Base-by-base conservation (phyloP, 2,888 invertebrate species). In the Thera obeliscata region DNA sequence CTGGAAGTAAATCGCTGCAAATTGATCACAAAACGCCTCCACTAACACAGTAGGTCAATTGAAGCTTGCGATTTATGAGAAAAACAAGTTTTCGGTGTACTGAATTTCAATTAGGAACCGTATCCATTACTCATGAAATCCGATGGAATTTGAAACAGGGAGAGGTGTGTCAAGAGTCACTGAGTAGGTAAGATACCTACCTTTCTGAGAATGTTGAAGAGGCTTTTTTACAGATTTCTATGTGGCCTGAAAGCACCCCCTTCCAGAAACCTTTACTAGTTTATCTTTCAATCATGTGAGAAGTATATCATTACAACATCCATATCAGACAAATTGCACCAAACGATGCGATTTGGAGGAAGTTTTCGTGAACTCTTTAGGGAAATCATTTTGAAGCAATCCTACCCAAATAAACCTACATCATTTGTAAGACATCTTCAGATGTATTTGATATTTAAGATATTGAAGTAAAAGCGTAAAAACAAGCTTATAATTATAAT, bases 1-100 rank as follows among this genome's bases (percentile, higher is more conserved):
- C 60, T 59, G 58, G 67, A 66, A 56, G 62, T 59, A 68, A 66
- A 72, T 65, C 56, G 67, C 58, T 70, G 67, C 50, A 61, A 61
- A 66, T 48, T 57, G 61, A 67, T 62, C 56, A 61, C 67, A 60
- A 67, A 65, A 65, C 49, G 55, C 35, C 46, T 46, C 59, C 8
- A 52, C 36, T 54, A 8, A 22, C 50, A 35, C 6, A 52, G 61
- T 62, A 62, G 62, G 65, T 61, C 59, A 38, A 56, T 56, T 41
- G 6, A 33, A 56, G 60, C 56, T 46, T 46, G 52, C 56, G 63
- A 61, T 48, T 61, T 61, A 43, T 61, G 41, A 33, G 35, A 50
- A 64, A 35, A 57, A 57, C 63, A 62, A 48, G 55, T 3, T 56
- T 48, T 46, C 9, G 43, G 43, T 9, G 48, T 36, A 4, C 36